phyloP scores from a whole-genome alignment of 2,888 invertebrate genomes.

The Yponomeuta evonymella region DNA sequence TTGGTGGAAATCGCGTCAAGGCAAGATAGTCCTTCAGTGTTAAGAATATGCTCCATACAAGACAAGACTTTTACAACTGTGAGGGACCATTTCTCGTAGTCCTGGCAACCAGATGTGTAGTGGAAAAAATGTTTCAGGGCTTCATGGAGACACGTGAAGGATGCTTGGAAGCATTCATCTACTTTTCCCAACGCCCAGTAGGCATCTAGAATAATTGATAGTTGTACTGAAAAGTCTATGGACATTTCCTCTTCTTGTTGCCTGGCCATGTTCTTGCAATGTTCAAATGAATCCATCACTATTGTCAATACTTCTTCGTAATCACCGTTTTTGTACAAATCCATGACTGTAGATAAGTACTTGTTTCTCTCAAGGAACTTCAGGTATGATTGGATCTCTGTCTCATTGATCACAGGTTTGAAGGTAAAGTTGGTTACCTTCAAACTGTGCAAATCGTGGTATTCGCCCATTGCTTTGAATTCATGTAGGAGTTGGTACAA shows the following conservation, averaged over 20 bases:
- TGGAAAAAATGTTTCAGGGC: constrained; percentile 79
- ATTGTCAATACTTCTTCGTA: constrained; percentile 81
- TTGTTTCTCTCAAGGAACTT: constrained; percentile 69
- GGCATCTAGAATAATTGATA: constrained; percentile 79
- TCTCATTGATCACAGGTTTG: constrained; percentile 53
- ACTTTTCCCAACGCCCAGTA: constrained; percentile 78
- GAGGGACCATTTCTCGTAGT: constrained; percentile 65
- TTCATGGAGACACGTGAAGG: constrained; percentile 85
- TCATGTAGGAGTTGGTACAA: constrained; percentile 60
- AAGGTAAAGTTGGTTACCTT: constrained; percentile 55
- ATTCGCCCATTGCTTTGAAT: constrained; percentile 63
- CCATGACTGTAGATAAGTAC: constrained; percentile 78
- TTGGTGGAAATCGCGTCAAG: constrained; percentile 74
- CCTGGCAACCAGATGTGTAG: constrained; percentile 55
- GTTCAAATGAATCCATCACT: constrained; percentile 80
- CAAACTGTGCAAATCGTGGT: constrained; percentile 46
- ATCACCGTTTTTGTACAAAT: constrained; percentile 78
- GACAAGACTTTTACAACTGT: constrained; percentile 64
- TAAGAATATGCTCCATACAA: constrained; percentile 64
- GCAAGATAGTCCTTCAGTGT: constrained; percentile 59
- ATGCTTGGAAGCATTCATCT: constrained; percentile 84
- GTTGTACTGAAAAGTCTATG: constrained; percentile 74
- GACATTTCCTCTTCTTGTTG: constrained; percentile 65
- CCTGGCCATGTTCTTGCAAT: constrained; percentile 59
- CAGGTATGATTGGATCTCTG: constrained; percentile 50